Evolutionary conservation across 2,888 invertebrate species (phyloP), one percentile per base, ranked within the genome.

Genomic region (Nomada ferruginata): DNA sequence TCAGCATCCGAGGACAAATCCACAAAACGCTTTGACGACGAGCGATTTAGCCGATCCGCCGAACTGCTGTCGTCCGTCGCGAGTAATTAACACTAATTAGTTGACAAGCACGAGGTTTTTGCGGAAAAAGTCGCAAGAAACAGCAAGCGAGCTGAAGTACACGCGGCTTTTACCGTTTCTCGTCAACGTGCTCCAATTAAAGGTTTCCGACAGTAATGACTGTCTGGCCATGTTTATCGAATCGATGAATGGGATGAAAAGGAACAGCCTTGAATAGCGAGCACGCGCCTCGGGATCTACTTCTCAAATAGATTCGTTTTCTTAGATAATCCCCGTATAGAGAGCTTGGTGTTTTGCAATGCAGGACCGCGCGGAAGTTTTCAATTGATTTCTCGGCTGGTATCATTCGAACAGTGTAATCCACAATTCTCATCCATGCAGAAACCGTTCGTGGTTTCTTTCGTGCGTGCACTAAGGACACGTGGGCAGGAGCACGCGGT

Each of bases 121-220:
- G 42, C 50, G 44, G 3, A 36, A 53, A 66, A 47, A 57, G 63
- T 44, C 59, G 61, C 53, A 68, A 82, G 71, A 68, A 82, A 71
- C 29, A 20, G 59, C 47, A 44, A 60, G 13, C 36, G 2, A 47
- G n/a, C 20, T 66, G 42, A 55, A 76, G 60, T 53, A 52, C 63
- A 50, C 42, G 18, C 44, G 15, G 63, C 66, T 60, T 55, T 79
- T 66, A 57, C 65, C 52, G 65, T 68, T 79, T 20, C 47, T 82
- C 36, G 76, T 69, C 65, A 73, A 77, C 65, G 59, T 65, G 60
- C 65, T 83, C 65, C 74, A 85, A 86, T 80, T 87, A 87, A 82
- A 78, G 64, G 47, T 59, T 83, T 66, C 65, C 73, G 70, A 72
- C 74, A 63, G 57, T 81, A 84, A 72, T 61, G 64, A 59, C 80